Percentiles rank a stretch among this genome's conserved stretches.
Evolutionary conservation across 2,797 vertebrate genomes (phyloP).

Genomic region (Tamandua tetradactyla): DNA sequence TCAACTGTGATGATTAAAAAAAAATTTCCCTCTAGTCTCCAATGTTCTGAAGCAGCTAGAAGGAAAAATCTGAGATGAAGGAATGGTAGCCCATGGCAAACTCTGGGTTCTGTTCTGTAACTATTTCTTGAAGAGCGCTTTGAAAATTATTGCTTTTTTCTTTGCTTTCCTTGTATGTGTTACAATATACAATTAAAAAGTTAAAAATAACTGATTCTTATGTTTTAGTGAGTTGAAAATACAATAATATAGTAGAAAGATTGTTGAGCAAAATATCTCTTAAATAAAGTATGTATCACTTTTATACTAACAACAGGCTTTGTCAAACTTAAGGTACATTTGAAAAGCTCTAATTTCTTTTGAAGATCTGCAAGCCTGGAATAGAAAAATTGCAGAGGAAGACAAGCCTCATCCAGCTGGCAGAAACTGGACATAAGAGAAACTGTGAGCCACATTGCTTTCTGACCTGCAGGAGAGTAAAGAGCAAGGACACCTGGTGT

Average conservation of each 20-base stretch:
- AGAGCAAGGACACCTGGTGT: conserved; percentile 61
- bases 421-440: conserved; percentile 53
- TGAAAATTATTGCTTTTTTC: too few relatives aligned
- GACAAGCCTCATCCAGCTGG: conserved; percentile 1
- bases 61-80: too few relatives aligned
- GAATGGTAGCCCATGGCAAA: too few relatives aligned
- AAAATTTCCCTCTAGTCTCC: too few relatives aligned
- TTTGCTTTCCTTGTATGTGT: too few relatives aligned
- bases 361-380: conserved; percentile 48
- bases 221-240: background rate
- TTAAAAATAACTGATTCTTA: background rate
- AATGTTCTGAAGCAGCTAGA: too few relatives aligned
- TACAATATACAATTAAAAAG: too few relatives aligned
- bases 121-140: too few relatives aligned
- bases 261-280: background rate
- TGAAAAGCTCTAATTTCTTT: conserved; percentile 61
- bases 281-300: background rate
- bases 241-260: conserved; percentile 11
- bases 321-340: background rate
- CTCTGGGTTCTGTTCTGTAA: too few relatives aligned
- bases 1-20: too few relatives aligned
- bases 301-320: conserved; percentile 57
- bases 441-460: background rate
- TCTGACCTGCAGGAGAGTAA: conserved; percentile 29
- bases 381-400: conserved; percentile 44